Percentiles rank a stretch among this genome's conserved stretches.
These are phyloP conservation scores for Gallinago jamesoni DNA, from an alignment of 2,113 vertebrate genomes.

Conservation along the genomic window DNA sequence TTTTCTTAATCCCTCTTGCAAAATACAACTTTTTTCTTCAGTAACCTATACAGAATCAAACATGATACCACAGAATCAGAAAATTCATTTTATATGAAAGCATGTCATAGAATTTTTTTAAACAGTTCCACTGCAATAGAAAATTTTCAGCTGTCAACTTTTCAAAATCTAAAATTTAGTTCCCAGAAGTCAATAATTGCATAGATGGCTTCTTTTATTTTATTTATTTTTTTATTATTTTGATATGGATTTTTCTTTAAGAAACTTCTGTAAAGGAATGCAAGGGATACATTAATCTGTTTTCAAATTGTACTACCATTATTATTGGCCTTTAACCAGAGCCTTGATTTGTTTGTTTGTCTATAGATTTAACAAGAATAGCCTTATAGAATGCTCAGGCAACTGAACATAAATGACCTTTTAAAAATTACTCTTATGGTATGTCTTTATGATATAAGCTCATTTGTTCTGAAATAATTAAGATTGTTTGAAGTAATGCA, in stretches of 20 bases:
- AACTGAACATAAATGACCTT: background rate
- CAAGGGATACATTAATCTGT: background rate
- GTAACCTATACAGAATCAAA: background rate
- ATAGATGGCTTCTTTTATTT: background rate
- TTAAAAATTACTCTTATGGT: background rate
- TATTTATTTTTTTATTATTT: background rate
- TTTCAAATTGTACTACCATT: background rate
- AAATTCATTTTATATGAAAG: background rate
- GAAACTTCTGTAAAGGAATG: background rate
- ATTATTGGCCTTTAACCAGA: background rate
- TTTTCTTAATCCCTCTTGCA: background rate
- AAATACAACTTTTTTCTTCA: background rate
- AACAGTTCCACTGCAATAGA: background rate
- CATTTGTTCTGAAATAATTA: background rate
- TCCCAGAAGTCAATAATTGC: background rate
- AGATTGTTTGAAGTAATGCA: background rate
- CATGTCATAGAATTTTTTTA: background rate
- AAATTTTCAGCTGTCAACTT: background rate
- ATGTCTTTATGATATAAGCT: background rate
- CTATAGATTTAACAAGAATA: background rate
- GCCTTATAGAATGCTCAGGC: background rate
- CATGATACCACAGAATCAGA: background rate
- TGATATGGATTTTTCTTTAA: background rate
- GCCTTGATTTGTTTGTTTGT: background rate
- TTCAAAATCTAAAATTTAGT: background rate